phyloP scores from a whole-genome alignment of 2,888 invertebrate genomes.

The Steinernema scapterisci region DNA sequence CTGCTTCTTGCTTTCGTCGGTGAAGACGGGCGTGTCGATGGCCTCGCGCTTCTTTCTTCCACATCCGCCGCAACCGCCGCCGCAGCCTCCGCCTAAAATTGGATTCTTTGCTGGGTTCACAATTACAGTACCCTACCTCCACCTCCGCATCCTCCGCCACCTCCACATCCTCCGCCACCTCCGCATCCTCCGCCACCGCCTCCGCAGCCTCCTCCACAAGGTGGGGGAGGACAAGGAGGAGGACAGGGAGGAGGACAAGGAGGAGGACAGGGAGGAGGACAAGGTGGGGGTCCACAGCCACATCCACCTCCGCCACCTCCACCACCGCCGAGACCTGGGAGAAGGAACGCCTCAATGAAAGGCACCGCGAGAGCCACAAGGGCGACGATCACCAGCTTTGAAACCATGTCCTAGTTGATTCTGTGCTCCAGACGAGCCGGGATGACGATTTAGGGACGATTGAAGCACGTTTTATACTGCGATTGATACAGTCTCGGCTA shows the following conservation, averaged over 20 bases:
- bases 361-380: background rate
- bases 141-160: conserved; percentile 25
- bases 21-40: conserved; percentile 19
- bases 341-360: background rate
- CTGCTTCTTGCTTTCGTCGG: conserved; percentile 21
- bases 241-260: conserved; percentile 13
- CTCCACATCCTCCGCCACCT: conserved; percentile 44
- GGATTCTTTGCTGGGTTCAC: conserved; percentile 1
- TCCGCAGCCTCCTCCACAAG: conserved; percentile 23
- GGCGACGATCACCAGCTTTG: background rate
- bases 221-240: conserved; percentile 10
- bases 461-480: background rate
- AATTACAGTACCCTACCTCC: background rate
- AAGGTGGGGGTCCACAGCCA: conserved; percentile 34
- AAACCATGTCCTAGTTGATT: background rate
- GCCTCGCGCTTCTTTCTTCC: conserved; percentile 51
- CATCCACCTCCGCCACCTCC: conserved; percentile 20
- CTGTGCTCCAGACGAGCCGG: background rate
- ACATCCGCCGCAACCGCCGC: conserved; percentile 40
- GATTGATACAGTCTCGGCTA: background rate
- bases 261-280: conserved; percentile 17
- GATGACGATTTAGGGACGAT: background rate
- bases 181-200: conserved; percentile 32
- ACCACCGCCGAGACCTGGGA: background rate
- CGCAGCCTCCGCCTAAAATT: conserved; percentile 29